Base-by-base conservation (phyloP, 1,140 invertebrate genomes). In the Monomorium pharaonis region DNA sequence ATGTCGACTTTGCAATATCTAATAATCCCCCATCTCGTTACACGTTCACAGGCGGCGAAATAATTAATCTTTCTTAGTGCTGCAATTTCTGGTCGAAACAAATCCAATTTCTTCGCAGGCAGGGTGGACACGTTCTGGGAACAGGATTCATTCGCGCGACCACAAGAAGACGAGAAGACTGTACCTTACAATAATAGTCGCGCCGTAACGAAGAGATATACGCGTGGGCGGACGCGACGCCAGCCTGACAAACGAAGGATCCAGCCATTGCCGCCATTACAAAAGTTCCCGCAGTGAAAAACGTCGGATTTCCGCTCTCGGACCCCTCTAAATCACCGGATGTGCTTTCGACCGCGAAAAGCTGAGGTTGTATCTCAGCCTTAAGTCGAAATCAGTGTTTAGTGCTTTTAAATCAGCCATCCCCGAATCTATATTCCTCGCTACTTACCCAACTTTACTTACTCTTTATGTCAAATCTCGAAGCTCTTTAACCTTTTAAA, bases 341-440 rank as follows among this genome's bases (percentile, higher is more conserved):
- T 67, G 78, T 65, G 69, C 85, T 84, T 84, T 84, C 78, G 37
- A 83, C 51, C 67, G 78, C 78, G 78, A 58, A 77, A 54, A 65
- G 62, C 51, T 62, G 84, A 65, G 84, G 88, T 92, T 91, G 91
- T 93, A 93, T 93, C 88, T 93, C 88, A 92, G 70, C 88, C 90
- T 93, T 93, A 93, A 91, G 91, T 89, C 86, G 85, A 90, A 92
- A 93, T 93, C 93, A 93, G 90, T 93, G 93, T 93, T 93, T 93
- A 93, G 91, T 92, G 91, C 89, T 92, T 93, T 90, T 91, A 92
- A 93, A 92, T 92, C 90, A 92, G 90, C 75, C 63, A 10, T 56
- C 83, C 83, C 62, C 86, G 65, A 37, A 14, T 44, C 58, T 51
- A 77, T 44, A 7, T 60, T 37, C 27, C 12, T 18, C 62, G 30